phyloP scores from a whole-genome alignment of 2,888 invertebrate genomes.

The Melanostoma scalare region DNA sequence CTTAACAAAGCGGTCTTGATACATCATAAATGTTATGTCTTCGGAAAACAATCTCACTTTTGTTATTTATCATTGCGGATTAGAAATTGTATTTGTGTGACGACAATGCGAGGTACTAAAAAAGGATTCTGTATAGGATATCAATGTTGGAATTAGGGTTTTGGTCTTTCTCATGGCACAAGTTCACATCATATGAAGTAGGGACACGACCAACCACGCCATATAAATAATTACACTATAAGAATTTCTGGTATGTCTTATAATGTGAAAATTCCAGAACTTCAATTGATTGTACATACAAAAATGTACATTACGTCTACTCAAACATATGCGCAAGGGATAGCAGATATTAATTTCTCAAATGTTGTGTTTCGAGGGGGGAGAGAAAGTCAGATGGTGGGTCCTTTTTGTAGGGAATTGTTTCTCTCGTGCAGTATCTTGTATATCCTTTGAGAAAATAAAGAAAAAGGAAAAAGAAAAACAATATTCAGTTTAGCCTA shows the following conservation, averaged over 20 bases:
- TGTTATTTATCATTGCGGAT: constrained; percentile 46
- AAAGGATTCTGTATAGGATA: constrained; percentile 36
- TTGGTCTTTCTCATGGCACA: neutral
- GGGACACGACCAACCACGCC: constrained; percentile 11
- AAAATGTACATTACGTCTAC: neutral
- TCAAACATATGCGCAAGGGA: constrained; percentile 2
- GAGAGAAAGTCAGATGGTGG: neutral
- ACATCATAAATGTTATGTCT: constrained; percentile 45
- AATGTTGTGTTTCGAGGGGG: constrained; percentile 19
- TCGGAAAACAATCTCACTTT: constrained; percentile 22
- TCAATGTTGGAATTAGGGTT: constrained; percentile 15
- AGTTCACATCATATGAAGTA: constrained; percentile 4
- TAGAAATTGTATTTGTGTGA: neutral
- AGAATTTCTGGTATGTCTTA: constrained; percentile 22
- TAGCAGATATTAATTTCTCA: constrained; percentile 23
- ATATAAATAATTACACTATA: constrained; percentile 49
- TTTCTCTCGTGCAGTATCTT: constrained; percentile 22
- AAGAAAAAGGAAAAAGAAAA: constrained; percentile 3
- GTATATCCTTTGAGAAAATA: constrained; percentile 23
- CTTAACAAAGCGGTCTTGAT: constrained; percentile 14
- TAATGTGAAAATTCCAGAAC: constrained; percentile 56
- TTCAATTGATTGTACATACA: constrained; percentile 20
- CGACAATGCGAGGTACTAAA: constrained; percentile 26
- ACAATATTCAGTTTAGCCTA: constrained; percentile 63
- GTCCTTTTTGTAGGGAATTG: constrained; percentile 34